Percentiles rank a stretch among this genome's conserved stretches.
phyloP scores from a whole-genome alignment of 2,888 invertebrate genomes.

The Xylocampa areola region DNA sequence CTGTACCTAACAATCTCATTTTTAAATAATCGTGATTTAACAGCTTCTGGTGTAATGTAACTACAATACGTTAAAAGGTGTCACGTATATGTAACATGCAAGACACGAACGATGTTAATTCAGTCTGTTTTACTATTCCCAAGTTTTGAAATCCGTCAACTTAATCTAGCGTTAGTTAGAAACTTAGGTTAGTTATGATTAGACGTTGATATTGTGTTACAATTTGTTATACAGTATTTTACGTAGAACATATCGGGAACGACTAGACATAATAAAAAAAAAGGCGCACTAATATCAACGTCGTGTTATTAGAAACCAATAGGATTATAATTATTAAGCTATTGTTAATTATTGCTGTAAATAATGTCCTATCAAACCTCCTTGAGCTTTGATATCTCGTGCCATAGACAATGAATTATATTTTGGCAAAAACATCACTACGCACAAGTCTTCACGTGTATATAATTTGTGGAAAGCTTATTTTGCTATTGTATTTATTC shows the following conservation, averaged over 20 bases:
- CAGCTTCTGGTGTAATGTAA: conserved; percentile 9
- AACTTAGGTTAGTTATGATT: conserved; percentile 24
- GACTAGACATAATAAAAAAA: not conserved
- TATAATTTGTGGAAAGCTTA: conserved; percentile 71
- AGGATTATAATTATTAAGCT: conserved; percentile 43
- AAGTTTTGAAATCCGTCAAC: conserved; percentile 65
- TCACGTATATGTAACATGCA: conserved; percentile 24
- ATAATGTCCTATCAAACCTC: conserved; percentile 76
- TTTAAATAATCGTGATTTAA: no score
- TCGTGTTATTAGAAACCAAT: conserved; percentile 53
- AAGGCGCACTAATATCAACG: conserved; percentile 14
- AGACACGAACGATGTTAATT: conserved; percentile 60
- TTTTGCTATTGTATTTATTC: conserved; percentile 80
- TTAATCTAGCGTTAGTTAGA: conserved; percentile 44
- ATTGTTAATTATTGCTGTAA: conserved; percentile 72
- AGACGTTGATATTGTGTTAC: conserved; percentile 8
- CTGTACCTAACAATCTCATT: conserved; percentile 32
- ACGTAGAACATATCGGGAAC: no score
- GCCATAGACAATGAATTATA: conserved; percentile 78
- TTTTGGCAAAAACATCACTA: conserved; percentile 64
- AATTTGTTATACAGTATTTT: no score
- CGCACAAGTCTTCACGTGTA: conserved; percentile 67
- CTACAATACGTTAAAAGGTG: no score
- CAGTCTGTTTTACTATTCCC: conserved; percentile 79
- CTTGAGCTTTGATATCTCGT: conserved; percentile 78